phyloP scores from a whole-genome alignment of 2,797 vertebrate genomes.

The Schizopygopsis pylzovi region DNA sequence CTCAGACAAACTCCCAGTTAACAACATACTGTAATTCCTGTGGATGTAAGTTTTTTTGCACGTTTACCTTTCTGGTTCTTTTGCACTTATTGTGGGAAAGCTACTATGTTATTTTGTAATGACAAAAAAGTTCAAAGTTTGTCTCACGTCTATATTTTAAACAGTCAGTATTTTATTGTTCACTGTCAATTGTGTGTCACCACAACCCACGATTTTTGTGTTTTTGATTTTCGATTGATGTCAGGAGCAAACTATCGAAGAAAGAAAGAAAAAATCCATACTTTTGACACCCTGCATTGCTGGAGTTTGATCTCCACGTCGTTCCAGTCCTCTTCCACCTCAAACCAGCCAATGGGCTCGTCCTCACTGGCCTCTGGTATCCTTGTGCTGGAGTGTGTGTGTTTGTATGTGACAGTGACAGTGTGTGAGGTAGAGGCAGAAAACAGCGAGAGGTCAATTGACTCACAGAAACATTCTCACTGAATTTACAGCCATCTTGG shows the following conservation, averaged over 20 bases:
- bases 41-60: background rate
- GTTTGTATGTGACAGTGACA: background rate
- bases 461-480: background rate
- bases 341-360: conserved; percentile 96
- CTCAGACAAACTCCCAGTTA: background rate
- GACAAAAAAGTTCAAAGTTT: background rate
- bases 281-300: conserved; percentile 88
- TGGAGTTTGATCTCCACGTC: conserved; percentile 94
- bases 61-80: background rate
- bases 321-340: conserved; percentile 97
- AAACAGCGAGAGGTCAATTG: conserved; percentile 4
- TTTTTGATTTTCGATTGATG: background rate
- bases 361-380: conserved; percentile 81
- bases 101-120: background rate
- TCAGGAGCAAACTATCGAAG: background rate
- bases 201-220: too few species aligned
- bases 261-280: conserved; percentile 65
- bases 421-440: background rate
- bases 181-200: background rate
- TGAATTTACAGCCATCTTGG: conserved; percentile 10
- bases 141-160: background rate
- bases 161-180: background rate
- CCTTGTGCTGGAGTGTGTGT: conserved; percentile 43
- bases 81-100: background rate
- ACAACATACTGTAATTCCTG: background rate